phyloP scores from a whole-genome alignment of 2,888 invertebrate species.

The Metallyticus violacea region DNA sequence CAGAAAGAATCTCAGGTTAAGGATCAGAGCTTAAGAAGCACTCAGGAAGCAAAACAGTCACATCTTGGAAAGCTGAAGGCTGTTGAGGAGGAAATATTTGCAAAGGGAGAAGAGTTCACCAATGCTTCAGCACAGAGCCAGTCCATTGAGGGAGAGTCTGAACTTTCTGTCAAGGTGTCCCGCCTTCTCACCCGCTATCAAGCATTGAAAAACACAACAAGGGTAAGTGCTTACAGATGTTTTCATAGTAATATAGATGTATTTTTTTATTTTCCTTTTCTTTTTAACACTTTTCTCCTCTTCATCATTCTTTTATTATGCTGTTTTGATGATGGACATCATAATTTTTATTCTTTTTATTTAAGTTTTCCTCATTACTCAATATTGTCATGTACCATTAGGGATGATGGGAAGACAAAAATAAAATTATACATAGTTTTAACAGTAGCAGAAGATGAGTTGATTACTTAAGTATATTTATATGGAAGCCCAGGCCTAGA shows the following conservation, averaged over 20 bases:
- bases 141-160: conserved; percentile 70
- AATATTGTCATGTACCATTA: too few species aligned
- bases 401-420: too few species aligned
- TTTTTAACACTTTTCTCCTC: too few species aligned
- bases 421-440: too few species aligned
- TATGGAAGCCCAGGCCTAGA: too few species aligned
- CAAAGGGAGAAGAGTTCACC: conserved; percentile 65
- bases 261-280: not conserved
- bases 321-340: too few species aligned
- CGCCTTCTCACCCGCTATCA: conserved; percentile 79
- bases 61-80: conserved; percentile 74
- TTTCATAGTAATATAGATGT: not conserved
- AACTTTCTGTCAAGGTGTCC: conserved; percentile 69
- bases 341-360: too few species aligned
- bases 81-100: conserved; percentile 66
- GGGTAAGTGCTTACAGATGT: conserved; percentile 43
- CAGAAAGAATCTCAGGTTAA: conserved; percentile 80
- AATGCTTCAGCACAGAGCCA: conserved; percentile 66
- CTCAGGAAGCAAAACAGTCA: conserved; percentile 74
- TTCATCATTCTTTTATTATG: too few species aligned
- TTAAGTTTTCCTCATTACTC: too few species aligned
- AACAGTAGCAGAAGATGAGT: too few species aligned
- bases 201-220: conserved; percentile 73
- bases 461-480: too few species aligned
- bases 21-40: conserved; percentile 85